phyloP scores from a whole-genome alignment of 2,797 vertebrate genomes.

The Oryzias sinensis region DNA sequence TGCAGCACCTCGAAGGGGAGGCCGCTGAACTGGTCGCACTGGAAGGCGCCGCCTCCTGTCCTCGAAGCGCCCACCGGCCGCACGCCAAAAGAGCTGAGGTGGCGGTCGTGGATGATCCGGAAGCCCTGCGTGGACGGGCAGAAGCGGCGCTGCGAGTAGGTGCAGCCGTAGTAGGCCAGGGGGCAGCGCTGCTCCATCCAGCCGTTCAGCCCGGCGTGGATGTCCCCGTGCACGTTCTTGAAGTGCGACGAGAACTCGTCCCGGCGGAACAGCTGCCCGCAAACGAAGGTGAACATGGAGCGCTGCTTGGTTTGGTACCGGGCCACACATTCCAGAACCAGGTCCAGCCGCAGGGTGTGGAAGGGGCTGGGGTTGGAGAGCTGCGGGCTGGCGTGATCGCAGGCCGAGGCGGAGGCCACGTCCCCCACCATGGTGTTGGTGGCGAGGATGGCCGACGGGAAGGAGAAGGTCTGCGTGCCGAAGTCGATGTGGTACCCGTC shows the following conservation, averaged over 20 bases:
- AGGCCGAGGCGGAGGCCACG: conserved; percentile 96
- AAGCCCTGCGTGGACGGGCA: conserved; percentile 95
- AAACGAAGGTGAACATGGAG: conserved; percentile 99
- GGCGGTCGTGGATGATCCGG: conserved; percentile 93
- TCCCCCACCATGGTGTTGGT: conserved; percentile 99
- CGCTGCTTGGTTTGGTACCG: conserved; percentile 98
- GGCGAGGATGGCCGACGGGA: conserved; percentile 95
- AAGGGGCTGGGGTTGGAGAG: conserved; percentile 98
- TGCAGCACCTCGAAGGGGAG: conserved; percentile 95
- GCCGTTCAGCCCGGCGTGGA: conserved; percentile 97
- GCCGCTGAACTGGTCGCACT: conserved; percentile 86
- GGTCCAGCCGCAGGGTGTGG: conserved; percentile 95
- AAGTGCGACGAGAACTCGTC: conserved; percentile 98
- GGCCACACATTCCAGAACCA: conserved; percentile 98
- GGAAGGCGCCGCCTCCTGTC: conserved; percentile 68
- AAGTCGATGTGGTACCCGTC: conserved; percentile 94
- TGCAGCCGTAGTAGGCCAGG: conserved; percentile 97
- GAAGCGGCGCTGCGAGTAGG: conserved; percentile 96
- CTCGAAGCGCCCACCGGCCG: conserved; percentile 82
- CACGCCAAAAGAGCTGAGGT: conserved; percentile 94
- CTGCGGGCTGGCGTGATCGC: conserved; percentile 98
- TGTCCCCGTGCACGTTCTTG: conserved; percentile 99
- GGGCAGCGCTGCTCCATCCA: conserved; percentile 99
- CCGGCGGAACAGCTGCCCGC: conserved; percentile 95
- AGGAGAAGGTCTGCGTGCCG: conserved; percentile 98